Percentiles rank a stretch among this genome's conserved stretches.
These are phyloP conservation scores for Halcyon senegalensis DNA, from an alignment of 2,113 vertebrate genomes.

Conservation along the genomic window DNA sequence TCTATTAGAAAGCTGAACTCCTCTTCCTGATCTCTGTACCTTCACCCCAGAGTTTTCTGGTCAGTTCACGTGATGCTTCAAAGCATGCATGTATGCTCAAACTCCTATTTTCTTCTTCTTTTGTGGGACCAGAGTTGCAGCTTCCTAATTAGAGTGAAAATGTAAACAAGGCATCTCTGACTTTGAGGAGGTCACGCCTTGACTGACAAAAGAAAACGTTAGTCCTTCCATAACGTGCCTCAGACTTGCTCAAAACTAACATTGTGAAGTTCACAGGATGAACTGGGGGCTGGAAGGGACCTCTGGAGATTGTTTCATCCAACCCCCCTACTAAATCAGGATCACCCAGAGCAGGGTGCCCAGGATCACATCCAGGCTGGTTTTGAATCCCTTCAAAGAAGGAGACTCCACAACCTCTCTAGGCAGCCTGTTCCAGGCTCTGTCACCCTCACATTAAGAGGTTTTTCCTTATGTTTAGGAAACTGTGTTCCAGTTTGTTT, in stretches of 20 bases:
- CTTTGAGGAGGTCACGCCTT: not conserved
- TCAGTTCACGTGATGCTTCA: not conserved
- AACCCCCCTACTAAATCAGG: too few species aligned
- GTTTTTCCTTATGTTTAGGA: too few species aligned
- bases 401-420: too few species aligned
- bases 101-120: not conserved
- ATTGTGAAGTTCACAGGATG: not conserved
- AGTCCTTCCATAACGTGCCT: not conserved
- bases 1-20: not conserved
- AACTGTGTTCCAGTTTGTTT: too few species aligned
- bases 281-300: too few species aligned
- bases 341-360: too few species aligned
- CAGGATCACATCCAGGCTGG: too few species aligned
- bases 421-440: too few species aligned
- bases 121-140: not conserved
- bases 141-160: not conserved
- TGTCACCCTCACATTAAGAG: too few species aligned
- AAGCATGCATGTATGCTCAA: not conserved
- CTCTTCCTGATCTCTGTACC: not conserved
- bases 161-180: not conserved
- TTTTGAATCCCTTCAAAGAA: too few species aligned
- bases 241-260: not conserved
- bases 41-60: not conserved
- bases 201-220: rapidly evolving
- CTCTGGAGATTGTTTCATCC: too few species aligned